Base-by-base conservation (phyloP, 2,888 invertebrate genomes). In the Latrodectus elegans region DNA sequence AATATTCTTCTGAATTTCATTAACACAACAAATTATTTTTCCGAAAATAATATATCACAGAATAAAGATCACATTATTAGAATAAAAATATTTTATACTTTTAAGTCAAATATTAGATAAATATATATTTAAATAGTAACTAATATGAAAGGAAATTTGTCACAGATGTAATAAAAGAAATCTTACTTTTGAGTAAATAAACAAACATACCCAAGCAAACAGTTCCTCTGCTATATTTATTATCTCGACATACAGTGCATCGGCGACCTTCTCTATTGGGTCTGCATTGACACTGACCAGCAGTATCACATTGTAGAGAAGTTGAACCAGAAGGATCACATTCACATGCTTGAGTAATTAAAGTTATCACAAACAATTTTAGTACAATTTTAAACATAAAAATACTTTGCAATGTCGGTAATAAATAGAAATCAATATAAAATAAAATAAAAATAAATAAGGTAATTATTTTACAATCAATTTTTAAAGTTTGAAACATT, bases 201-300 rank as follows among this genome's bases (percentile, higher is more conserved):
- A 22, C 68, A 68, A 49, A 51, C 91, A 89, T 90, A 92, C 92
- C 92, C 15, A 93, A 90, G 91, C 93, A 93, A 15, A 97, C 98
- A 82, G 95, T 95, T 89, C 97, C 96, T 51, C 97, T 94, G 92
- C 98, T 96, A 91, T 95, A 95, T 92, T 98, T 98, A 92, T 99
- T 99, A 92, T 99, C 99, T 93, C 97, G 96, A 92, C 99, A 99
- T 70, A 97, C 95, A 92, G 99, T 97, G 92, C 99, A 99, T 49
- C 95, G 95, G 52, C 96, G 93, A 1, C 99, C 99, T 92, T 98
- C 99, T 0, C 99, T 97, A 91, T 93, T 93, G 51, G 91, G 91
- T 53, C 92, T 91, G 91, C 94, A 94, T 11, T 92, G 91, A 93
- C 99, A 99, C 92, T 97, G 97, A 0, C 98, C 98, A 55, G 92